Evolutionary conservation across 2,797 vertebrate genomes (phyloP).

Genomic region (Holocentrus rufus): DNA sequence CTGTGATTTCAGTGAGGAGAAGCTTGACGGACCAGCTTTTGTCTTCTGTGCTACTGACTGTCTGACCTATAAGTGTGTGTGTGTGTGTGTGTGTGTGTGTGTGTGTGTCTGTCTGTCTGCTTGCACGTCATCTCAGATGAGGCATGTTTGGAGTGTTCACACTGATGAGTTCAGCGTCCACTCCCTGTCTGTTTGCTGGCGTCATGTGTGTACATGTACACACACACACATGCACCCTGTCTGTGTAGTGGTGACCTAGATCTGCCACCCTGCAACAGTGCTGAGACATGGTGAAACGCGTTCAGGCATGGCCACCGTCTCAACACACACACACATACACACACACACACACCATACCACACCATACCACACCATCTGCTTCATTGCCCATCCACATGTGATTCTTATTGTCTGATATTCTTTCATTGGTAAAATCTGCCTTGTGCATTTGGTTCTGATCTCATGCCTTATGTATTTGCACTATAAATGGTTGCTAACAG

Average conservation of each 20-base stretch:
- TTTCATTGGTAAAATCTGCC: too few relatives aligned
- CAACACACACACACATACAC: constrained; percentile 10
- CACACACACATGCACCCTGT: constrained; percentile 32
- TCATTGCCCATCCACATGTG: too few relatives aligned
- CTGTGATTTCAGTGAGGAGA: constrained; percentile 9
- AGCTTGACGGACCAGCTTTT: constrained; percentile 5
- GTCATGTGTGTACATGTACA: constrained; percentile 30
- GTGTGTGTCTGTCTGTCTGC: constrained; percentile 9
- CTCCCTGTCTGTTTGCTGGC: not conserved
- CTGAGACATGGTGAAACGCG: constrained; percentile 15
- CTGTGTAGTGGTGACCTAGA: constrained; percentile 41
- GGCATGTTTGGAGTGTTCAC: not conserved
- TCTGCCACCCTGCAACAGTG: constrained; percentile 39
- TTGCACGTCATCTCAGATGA: not conserved
- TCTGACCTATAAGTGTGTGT: not conserved
- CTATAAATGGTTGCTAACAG: not conserved
- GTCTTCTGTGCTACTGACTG: not conserved
- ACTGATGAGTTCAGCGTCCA: too few relatives aligned
- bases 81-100: constrained; percentile 15
- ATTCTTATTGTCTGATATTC: not conserved
- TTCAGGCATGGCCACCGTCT: constrained; percentile 11
- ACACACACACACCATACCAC: not conserved
- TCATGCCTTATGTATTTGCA: constrained; percentile 10
- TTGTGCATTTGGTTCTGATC: not conserved
- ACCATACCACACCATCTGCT: too few relatives aligned